These are phyloP conservation scores for Schizaphis graminum DNA, from an alignment of 2,888 invertebrate genomes.

Conservation along the genomic window DNA sequence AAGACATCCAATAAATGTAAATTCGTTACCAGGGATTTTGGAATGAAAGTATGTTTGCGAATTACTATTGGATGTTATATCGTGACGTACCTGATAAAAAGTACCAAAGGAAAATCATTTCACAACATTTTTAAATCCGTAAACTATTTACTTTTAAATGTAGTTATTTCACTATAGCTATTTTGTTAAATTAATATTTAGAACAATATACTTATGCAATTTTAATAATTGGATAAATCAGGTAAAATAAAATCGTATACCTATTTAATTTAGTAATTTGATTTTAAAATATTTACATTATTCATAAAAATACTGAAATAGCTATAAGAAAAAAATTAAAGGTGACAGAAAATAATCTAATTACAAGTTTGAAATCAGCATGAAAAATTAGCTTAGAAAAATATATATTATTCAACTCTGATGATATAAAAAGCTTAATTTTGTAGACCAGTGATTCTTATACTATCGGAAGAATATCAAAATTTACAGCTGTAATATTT, in stretches of 20 bases:
- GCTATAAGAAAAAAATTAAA: too few species aligned
- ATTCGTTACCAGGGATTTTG: conserved; percentile 23
- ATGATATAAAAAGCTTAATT: too few species aligned
- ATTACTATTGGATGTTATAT: conserved; percentile 30
- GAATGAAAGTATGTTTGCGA: conserved; percentile 9
- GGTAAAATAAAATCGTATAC: not conserved
- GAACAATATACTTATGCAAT: not conserved
- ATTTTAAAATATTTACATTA: not conserved
- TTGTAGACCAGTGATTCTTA: not conserved
- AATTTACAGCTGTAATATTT: not conserved
- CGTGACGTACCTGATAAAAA: conserved; percentile 16
- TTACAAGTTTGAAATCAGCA: too few species aligned
- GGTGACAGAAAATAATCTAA: too few species aligned
- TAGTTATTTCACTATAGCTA: not conserved
- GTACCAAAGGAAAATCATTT: not conserved
- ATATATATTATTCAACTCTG: too few species aligned
- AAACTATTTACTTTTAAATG: not conserved
- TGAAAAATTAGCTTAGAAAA: too few species aligned
- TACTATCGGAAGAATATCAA: not conserved
- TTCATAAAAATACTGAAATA: too few species aligned
- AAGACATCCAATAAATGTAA: conserved; percentile 69
- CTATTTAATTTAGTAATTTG: conserved; percentile 7
- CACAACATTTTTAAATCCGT: conserved; percentile 11
- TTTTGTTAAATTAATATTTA: not conserved
- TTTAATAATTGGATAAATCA: conserved; percentile 20